phyloP scores from a whole-genome alignment of 2,888 invertebrate genomes.

The Agrypnus murinus region DNA sequence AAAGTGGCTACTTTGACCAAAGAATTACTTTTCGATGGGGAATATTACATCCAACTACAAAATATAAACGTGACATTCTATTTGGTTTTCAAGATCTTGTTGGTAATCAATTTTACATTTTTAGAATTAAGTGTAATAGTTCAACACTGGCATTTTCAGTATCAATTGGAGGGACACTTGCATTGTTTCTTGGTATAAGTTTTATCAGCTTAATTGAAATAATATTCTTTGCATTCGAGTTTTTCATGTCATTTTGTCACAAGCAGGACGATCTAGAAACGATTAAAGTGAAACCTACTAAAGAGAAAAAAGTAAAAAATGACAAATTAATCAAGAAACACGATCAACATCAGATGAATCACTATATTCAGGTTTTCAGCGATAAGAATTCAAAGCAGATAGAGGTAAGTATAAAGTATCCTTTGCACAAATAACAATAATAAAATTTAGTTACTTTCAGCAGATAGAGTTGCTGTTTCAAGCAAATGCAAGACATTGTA shows the following conservation, averaged over 20 bases:
- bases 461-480: background rate
- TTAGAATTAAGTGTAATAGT: no score
- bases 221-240: slow-evolving; percentile 72
- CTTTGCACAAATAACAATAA: background rate
- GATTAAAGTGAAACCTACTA: background rate
- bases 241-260: slow-evolving; percentile 21
- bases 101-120: slow-evolving; percentile 68
- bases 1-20: slow-evolving; percentile 58
- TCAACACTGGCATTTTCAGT: no score
- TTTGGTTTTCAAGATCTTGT: slow-evolving; percentile 79
- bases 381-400: background rate
- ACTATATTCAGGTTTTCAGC: background rate
- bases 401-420: background rate
- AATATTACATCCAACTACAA: slow-evolving; percentile 73
- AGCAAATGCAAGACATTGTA: background rate
- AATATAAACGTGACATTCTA: slow-evolving; percentile 77
- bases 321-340: background rate
- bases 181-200: slow-evolving; percentile 78
- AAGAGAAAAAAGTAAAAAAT: background rate
- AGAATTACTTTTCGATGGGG: slow-evolving; percentile 73
- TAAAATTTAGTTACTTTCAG: background rate
- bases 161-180: slow-evolving; percentile 78
- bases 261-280: background rate
- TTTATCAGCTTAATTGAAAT: slow-evolving; percentile 78
- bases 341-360: background rate